Evolutionary conservation across 2,797 vertebrate species (phyloP), one percentile per base, ranked within the genome.

Genomic region (Gallinago stenura): DNA sequence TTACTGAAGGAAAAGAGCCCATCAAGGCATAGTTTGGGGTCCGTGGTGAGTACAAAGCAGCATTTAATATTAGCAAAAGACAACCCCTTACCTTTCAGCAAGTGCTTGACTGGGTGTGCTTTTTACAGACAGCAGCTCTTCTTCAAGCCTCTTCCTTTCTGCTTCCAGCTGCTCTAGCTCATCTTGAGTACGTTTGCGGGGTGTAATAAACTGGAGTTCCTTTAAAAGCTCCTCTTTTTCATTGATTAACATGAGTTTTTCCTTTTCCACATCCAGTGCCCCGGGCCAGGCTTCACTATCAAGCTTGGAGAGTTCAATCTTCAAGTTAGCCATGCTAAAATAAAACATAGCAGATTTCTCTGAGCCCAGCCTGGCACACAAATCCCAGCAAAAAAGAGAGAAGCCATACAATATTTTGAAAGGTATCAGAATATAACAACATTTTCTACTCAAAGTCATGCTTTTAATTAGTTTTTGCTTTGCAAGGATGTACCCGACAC

Each of bases 161-260:
- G 97, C 97, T 75, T 99, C 98, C 85, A 98, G 97, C 31, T 80
- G 97, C 46, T 98, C 97, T 60, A 98, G 78, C 37, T 99, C 98
- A 12, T 97, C 98, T 31, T 93, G 98, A 3, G 97, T 97, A 83
- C 98, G 98, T 48, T 93, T 98, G 28, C 98, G 93, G 2, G 98
- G 98, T 13, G 97, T 98, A 86, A 98, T 92, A n/a, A 98, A 99
- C 92, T 98, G 98, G 28, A 99, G 98, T 73, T 99, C 98, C 84
- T 98, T 98, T 91, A 99, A 92, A 75, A 99, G 97, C 69, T 99
- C 98, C 86, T 99, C 98, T 73, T 99, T 99, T 92, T 99, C 98
- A 24, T 97, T 97, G 51, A 99, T 98, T 83, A 99, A 97, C 97
- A 98, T 97, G 89, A 99, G 96, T 57, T 98, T 98, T 96, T 99